Evolutionary conservation across 2,797 vertebrate species (phyloP), one percentile per base, ranked within the genome.

Genomic region (Mormyrops boulengeri): DNA sequence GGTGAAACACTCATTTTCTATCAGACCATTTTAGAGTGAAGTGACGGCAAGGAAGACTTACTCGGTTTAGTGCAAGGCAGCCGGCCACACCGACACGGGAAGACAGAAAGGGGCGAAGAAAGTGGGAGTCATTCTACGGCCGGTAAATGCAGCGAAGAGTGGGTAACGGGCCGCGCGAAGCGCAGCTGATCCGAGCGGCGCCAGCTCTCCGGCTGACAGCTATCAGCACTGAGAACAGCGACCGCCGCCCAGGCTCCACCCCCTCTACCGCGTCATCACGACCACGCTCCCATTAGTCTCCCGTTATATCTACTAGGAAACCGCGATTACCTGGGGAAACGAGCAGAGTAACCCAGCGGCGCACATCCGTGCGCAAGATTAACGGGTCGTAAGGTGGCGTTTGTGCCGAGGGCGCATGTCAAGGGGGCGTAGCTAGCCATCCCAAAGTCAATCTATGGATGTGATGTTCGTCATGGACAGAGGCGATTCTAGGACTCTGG

Each of bases 161-260:
- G 26, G 11, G 1, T 34, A 69, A 14, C 62, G 0, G 30, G 11
- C 30, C 0, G 66, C 4, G 12, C 30, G 30, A 5, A 38, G 12
- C 66, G 4, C 66, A 73, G 66, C 66, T 5, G 12, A 73, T 73
- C 66, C 30, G 66, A 73, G 12, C 4, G 30, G 30, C 12, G 12
- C 30, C 30, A 34, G 66, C 66, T 92, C 89, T 84, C 73, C 41
- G 6, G 84, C 84, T 50, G 87, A 50, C 87, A 89, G 87, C 41
- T 88, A 91, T 96, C 95, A 96, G 95, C 94, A 96, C 94, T 95
- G 94, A 94, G 93, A 94, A 95, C 96, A 96, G 95, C 94, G 38
- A 91, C 91, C 93, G 92, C 93, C 91, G 34, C 69, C 89, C 93
- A 90, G 92, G 95, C 95, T 94, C 95, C 95, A 95, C 93, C 96